These are phyloP conservation scores for Bruchidius siliquastri DNA, from an alignment of 2,888 invertebrate genomes.

Conservation along the genomic window DNA sequence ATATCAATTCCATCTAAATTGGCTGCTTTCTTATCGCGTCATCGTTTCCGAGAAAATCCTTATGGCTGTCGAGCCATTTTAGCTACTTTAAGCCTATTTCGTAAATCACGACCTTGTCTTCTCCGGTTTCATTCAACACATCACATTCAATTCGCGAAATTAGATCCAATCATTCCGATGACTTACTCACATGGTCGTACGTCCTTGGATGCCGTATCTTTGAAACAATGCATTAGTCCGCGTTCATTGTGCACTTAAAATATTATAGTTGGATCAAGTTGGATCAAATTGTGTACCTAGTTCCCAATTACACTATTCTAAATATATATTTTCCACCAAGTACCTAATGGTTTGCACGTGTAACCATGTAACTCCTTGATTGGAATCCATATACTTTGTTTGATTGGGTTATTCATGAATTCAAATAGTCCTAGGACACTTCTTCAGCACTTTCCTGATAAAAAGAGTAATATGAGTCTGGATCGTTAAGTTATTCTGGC, in stretches of 20 bases:
- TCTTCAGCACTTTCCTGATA: too few relatives aligned
- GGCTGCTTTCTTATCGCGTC: neutral
- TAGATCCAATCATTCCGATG: neutral
- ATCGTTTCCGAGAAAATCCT: neutral
- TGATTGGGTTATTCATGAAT: too few relatives aligned
- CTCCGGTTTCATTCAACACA: neutral
- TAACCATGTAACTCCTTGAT: too few relatives aligned
- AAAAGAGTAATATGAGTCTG: too few relatives aligned
- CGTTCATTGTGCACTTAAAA: neutral
- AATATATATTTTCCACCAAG: too few relatives aligned
- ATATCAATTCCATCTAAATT: neutral
- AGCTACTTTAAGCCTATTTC: neutral
- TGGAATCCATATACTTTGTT: too few relatives aligned
- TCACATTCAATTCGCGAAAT: neutral
- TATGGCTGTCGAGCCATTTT: neutral
- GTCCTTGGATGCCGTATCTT: neutral
- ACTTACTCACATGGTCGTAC: neutral
- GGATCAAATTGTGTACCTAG: too few relatives aligned
- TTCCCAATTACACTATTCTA: too few relatives aligned
- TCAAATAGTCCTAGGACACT: too few relatives aligned
- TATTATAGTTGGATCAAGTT: neutral
- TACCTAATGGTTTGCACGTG: too few relatives aligned
- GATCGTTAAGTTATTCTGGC: too few relatives aligned
- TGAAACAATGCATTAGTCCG: neutral
- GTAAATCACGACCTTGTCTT: neutral